phyloP scores from a whole-genome alignment of 2,113 vertebrate genomes.

The Micronycteris hirsuta region DNA sequence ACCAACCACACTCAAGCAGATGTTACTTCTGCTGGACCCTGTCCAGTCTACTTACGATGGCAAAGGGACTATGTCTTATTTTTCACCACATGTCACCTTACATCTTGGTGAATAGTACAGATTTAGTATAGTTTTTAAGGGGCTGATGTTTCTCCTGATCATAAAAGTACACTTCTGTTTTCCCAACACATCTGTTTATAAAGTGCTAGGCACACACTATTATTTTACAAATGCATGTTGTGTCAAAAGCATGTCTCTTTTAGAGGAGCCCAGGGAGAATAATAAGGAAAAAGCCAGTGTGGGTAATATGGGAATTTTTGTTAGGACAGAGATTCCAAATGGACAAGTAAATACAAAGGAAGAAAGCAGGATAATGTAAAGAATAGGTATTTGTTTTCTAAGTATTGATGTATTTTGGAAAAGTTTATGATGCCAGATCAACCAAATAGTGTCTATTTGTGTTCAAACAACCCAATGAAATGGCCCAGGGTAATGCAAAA shows the following conservation, averaged over 20 bases:
- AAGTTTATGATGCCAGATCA: not conserved
- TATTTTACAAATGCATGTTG: not conserved
- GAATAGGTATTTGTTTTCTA: not conserved
- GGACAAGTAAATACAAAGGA: not conserved
- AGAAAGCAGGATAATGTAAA: not conserved
- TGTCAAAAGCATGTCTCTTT: not conserved
- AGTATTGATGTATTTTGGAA: not conserved
- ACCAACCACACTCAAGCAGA: too few species aligned
- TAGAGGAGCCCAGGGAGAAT: not conserved
- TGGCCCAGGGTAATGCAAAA: not conserved
- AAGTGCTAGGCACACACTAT: not conserved
- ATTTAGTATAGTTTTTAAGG: not conserved
- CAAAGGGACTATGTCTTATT: not conserved
- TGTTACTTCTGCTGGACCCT: too few species aligned
- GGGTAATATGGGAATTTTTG: not conserved
- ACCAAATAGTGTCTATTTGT: conserved; percentile 5
- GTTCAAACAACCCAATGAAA: not conserved
- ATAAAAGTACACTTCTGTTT: not conserved
- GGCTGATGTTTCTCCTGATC: not conserved
- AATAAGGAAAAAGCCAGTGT: not conserved
- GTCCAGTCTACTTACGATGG: not conserved
- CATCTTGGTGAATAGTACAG: not conserved
- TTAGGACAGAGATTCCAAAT: not conserved
- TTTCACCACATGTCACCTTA: not conserved
- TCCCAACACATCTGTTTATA: not conserved